Percentiles rank a stretch among this genome's conserved stretches.
These are phyloP conservation scores for Euplexia lucipara DNA, from an alignment of 2,888 invertebrate genomes.

Conservation along the genomic window DNA sequence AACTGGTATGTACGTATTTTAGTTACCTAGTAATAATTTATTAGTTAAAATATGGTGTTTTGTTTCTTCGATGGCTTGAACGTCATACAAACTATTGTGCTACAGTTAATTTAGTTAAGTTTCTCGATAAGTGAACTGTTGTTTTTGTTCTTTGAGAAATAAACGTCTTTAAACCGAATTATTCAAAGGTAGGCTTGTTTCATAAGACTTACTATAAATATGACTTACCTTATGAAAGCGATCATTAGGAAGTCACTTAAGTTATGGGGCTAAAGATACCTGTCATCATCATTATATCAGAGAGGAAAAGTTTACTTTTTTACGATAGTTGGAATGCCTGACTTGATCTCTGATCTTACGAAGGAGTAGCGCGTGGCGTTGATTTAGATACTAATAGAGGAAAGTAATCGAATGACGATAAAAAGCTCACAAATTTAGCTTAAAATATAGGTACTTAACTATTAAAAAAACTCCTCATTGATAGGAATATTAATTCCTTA, in stretches of 20 bases:
- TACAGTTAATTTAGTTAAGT: too few species aligned
- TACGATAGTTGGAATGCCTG: conserved; percentile 5
- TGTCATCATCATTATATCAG: conserved; percentile 37
- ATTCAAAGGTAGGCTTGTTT: not conserved
- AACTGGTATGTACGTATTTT: too few species aligned
- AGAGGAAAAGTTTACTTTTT: conserved; percentile 25
- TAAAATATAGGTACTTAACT: too few species aligned
- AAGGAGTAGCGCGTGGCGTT: not conserved
- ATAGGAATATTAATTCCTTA: too few species aligned
- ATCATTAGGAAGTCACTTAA: conserved; percentile 26
- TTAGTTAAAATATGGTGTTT: too few species aligned
- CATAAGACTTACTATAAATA: conserved; percentile 7
- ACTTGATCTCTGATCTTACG: conserved; percentile 22
- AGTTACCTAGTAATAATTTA: too few species aligned
- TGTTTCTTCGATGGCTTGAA: too few species aligned
- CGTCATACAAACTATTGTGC: too few species aligned
- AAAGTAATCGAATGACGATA: not conserved
- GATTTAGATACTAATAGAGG: not conserved
- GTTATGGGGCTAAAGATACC: conserved; percentile 26
- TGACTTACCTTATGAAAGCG: conserved; percentile 29
- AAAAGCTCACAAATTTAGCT: not conserved
- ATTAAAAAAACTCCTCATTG: too few species aligned
- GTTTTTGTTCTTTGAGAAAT: too few species aligned
- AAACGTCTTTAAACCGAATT: too few species aligned
- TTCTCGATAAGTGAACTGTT: too few species aligned